Conservation (phyloP, 2,888 invertebrate genomes). For the Pyrrhosoma nymphula region DNA sequence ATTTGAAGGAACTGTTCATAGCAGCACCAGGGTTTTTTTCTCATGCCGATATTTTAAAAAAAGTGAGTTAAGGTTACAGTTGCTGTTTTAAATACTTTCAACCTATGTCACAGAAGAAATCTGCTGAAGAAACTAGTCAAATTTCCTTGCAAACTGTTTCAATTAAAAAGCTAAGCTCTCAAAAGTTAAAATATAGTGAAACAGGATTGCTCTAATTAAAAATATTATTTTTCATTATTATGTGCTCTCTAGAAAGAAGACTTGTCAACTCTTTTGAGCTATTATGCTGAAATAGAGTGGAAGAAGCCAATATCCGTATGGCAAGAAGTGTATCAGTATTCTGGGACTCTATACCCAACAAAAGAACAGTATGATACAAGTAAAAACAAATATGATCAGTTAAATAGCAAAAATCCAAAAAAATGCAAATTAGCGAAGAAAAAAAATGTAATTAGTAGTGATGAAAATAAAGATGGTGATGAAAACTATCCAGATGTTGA, state of each 20-base stretch:
- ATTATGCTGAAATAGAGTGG: conserved; percentile 23
- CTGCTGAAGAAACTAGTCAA: too few species aligned
- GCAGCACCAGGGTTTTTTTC: too few species aligned
- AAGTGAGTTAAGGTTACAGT: too few species aligned
- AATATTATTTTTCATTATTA: background rate
- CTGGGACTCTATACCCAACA: conserved; percentile 7
- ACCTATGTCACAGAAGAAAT: too few species aligned
- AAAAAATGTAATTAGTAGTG: background rate
- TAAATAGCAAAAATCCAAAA: conserved; percentile 17
- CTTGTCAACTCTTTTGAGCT: background rate
- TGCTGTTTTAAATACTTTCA: too few species aligned
- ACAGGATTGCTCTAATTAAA: background rate
- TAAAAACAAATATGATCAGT: background rate
- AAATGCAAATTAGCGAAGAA: conserved; percentile 14
- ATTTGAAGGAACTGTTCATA: too few species aligned
- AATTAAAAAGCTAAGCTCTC: too few species aligned
- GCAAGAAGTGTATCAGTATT: conserved; percentile 29
- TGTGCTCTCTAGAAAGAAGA: conserved; percentile 18
- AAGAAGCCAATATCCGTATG: conserved; percentile 29
- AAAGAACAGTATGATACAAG: conserved; percentile 9
- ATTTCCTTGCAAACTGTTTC: too few species aligned
- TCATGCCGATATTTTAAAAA: too few species aligned
- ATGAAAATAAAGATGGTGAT: background rate
- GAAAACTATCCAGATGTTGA: background rate
- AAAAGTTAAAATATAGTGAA: too few species aligned